Evolutionary conservation across 2,888 invertebrate species (phyloP).

Genomic region (Stenurella melanura): DNA sequence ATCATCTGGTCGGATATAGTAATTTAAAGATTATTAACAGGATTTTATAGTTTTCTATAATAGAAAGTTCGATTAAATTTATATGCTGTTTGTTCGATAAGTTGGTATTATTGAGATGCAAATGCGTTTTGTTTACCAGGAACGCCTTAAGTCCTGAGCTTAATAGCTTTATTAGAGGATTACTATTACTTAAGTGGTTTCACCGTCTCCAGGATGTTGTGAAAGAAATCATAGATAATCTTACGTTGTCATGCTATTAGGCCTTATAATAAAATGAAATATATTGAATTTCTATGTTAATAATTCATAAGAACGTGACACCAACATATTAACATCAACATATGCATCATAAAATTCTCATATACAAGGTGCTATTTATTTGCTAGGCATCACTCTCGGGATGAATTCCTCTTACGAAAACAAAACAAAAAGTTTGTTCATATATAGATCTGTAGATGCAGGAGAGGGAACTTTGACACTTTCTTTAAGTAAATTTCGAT

Average conservation of each 20-base stretch:
- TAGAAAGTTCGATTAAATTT: slow-evolving; percentile 45
- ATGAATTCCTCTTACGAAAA: too few species aligned
- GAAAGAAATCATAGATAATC: slow-evolving; percentile 24
- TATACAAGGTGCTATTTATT: not conserved
- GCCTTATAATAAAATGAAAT: slow-evolving; percentile 1
- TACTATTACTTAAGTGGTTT: slow-evolving; percentile 35
- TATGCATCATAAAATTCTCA: not conserved
- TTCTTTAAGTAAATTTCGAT: too few species aligned
- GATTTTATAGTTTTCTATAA: slow-evolving; percentile 29
- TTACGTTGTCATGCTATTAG: not conserved
- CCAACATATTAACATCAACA: slow-evolving; percentile 1
- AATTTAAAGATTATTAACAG: slow-evolving; percentile 16
- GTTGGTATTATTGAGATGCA: slow-evolving; percentile 44
- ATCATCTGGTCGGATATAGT: slow-evolving; percentile 19
- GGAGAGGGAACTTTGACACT: too few species aligned
- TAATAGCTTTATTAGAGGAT: slow-evolving; percentile 47
- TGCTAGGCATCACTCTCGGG: too few species aligned
- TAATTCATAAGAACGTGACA: slow-evolving; percentile 14
- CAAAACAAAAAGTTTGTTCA: too few species aligned
- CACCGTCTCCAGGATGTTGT: slow-evolving; percentile 25
- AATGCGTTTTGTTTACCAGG: slow-evolving; percentile 38
- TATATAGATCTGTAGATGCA: too few species aligned
- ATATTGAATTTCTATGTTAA: slow-evolving; percentile 36
- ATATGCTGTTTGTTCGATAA: slow-evolving; percentile 47
- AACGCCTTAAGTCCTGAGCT: slow-evolving; percentile 41